Base-by-base conservation (phyloP, 2,797 vertebrate genomes). In the Tamandua tetradactyla region DNA sequence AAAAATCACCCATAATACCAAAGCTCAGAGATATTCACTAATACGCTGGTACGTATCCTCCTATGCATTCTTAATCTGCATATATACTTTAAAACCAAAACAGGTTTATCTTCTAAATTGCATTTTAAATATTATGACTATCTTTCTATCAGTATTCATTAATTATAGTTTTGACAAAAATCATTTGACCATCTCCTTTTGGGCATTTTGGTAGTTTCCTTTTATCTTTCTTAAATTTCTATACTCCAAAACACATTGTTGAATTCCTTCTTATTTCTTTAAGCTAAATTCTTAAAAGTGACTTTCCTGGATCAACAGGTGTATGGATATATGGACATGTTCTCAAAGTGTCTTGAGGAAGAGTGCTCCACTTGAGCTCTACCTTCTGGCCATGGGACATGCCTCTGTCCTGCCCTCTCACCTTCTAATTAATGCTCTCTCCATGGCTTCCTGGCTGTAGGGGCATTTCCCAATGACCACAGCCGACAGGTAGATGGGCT, bases 401-500 rank as follows among this genome's bases (percentile, higher is more conserved):
- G 18, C 52, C 52, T 55, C 85, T 59, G 23, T 86, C 47, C 40
- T 2, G 37, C 47, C 79, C 35, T 42, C 98, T 98, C 91, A 99
- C 99, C 99, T 98, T 78, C 96, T 95, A 22, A 98, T 93, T 94
- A 99, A 15, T 7, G 99, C 99, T 98, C 99, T 98, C 81, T 95
- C 96, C 98, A 99, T 98, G 27, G 98, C 99, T 35, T 99, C 98
- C 7, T 96, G 96, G 93, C 98, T 99, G 92, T 99, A 99, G 0
- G 99, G 99, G 97, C 99, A 99, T 95, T 98, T 98, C 0, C 99
- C 99, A 78, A 99, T 98, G 96, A 99, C 95, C 92, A 99, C 2
- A 0, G 98, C 98, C 13, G 98, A 98, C 95, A 99, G 98, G 98
- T 99, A 99, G 71, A 99, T 85, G 0, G 99, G 99, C 92, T 97